Percentiles rank a stretch among this genome's conserved stretches.
Conservation (phyloP, 2,113 vertebrate species). For the Megaptera novaeangliae region DNA sequence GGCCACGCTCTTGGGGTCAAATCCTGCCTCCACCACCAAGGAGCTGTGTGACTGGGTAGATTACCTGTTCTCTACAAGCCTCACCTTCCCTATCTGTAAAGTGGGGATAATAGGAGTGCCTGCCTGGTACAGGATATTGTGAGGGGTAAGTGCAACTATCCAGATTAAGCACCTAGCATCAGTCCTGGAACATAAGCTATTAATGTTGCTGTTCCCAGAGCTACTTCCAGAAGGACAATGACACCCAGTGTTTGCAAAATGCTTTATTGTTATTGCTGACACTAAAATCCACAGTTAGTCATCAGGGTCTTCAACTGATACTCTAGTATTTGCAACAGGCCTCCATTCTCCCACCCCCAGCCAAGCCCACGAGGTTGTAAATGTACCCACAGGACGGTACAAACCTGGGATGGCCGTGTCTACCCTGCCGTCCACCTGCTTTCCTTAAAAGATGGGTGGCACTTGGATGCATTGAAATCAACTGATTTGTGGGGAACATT, state of each 20-base stretch:
- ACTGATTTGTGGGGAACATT: neutral
- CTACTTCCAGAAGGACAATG: neutral
- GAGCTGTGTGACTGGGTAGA: neutral
- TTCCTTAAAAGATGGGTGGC: neutral
- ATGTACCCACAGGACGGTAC: accelerated
- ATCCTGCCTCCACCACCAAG: neutral
- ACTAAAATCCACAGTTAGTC: neutral
- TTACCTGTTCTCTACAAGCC: neutral
- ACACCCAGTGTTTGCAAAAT: neutral
- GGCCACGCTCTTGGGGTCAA: accelerated
- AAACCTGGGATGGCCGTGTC: neutral
- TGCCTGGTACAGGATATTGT: neutral
- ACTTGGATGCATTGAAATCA: neutral
- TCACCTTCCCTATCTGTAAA: neutral
- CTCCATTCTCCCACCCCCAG: accelerated
- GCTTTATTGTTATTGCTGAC: conserved; percentile 33
- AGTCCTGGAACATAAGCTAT: neutral
- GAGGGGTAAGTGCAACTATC: no score
- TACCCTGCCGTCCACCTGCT: neutral
- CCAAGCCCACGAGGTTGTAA: neutral
- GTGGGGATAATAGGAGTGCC: accelerated
- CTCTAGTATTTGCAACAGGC: neutral
- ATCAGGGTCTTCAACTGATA: accelerated
- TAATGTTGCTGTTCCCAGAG: accelerated
- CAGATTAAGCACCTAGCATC: neutral